Evolutionary conservation across 2,888 invertebrate genomes (phyloP).

Genomic region (Tipula lateralis): DNA sequence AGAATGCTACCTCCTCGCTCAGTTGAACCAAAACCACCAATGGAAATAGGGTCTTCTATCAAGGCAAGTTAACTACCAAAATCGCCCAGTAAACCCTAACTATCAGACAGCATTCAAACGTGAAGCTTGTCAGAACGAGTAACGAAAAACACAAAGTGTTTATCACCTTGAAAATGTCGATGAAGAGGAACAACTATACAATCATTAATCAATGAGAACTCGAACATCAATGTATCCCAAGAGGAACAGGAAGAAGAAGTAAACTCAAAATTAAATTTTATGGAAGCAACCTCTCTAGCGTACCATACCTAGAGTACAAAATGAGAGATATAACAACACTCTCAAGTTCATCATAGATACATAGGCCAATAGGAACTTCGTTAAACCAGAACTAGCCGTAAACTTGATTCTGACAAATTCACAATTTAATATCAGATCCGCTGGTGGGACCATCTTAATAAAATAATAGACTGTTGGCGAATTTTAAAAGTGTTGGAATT

Average conservation of each 20-base stretch:
- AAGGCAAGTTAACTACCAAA: no score
- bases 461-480: constrained; percentile 31
- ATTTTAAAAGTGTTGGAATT: constrained; percentile 32
- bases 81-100: no score
- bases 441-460: constrained; percentile 32
- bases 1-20: background rate
- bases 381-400: constrained; percentile 30
- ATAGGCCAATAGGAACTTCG: constrained; percentile 30
- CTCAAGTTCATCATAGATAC: constrained; percentile 32
- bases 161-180: no score
- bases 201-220: background rate
- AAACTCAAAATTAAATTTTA: constrained; percentile 34
- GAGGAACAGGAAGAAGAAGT: no score
- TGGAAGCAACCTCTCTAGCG: constrained; percentile 34
- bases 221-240: background rate
- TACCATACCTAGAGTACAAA: constrained; percentile 33
- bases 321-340: constrained; percentile 27
- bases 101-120: no score
- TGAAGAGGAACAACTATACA: no score
- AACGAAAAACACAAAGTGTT: no score
- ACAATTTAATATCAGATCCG: constrained; percentile 32
- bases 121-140: no score
- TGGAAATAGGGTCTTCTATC: no score
- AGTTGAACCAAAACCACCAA: no score
- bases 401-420: background rate